phyloP scores from a whole-genome alignment of 23 tunicate species.

The Oikopleura dioica region DNA sequence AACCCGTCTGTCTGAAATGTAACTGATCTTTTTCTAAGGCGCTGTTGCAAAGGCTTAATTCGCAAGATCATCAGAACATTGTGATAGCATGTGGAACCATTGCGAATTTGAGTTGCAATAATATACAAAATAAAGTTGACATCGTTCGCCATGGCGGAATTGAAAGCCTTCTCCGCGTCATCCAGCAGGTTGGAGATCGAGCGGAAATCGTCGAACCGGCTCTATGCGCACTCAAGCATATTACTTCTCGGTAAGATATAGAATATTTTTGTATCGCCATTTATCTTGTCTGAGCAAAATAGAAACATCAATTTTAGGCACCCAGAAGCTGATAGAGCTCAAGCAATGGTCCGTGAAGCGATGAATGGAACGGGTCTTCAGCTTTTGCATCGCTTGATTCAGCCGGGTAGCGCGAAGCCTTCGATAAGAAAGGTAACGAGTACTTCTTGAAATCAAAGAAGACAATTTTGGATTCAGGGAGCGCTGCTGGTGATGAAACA shows the following conservation, averaged over 20 bases:
- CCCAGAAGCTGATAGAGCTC: not conserved
- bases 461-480: no score
- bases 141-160: slow-evolving; percentile 59
- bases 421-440: not conserved
- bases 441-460: no score
- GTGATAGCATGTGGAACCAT: slow-evolving; percentile 78
- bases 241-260: slow-evolving; percentile 53
- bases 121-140: slow-evolving; percentile 49
- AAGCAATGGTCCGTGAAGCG: not conserved
- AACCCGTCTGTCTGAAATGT: no score
- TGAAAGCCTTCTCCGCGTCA: slow-evolving; percentile 65
- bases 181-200: slow-evolving; percentile 59
- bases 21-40: no score
- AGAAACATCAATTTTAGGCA: not conserved
- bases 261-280: no score
- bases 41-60: slow-evolving; percentile 27
- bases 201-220: slow-evolving; percentile 74
- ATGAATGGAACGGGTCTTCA: not conserved
- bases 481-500: no score
- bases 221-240: slow-evolving; percentile 63
- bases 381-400: not conserved
- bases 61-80: slow-evolving; percentile 53
- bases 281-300: no score
- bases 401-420: not conserved
- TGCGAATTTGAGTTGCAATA: slow-evolving; percentile 77